Conservation (phyloP, 2,113 vertebrate genomes). For the Dipodomys spectabilis region DNA sequence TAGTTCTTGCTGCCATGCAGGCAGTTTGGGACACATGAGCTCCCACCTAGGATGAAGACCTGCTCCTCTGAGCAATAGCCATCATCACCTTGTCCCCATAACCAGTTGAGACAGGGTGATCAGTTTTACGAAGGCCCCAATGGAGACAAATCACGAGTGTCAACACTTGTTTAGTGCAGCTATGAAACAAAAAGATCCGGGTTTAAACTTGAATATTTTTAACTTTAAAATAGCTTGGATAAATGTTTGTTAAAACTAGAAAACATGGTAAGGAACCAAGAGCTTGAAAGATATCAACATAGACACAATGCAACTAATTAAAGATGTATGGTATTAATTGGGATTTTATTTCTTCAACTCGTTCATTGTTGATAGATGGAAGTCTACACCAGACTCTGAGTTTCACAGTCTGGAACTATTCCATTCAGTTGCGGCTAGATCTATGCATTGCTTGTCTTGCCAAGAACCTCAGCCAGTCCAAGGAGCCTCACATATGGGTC, state of each 20-base stretch:
- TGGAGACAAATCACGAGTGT: fast-evolving
- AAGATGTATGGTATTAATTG: conserved; percentile 58
- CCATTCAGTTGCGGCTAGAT: conserved; percentile 52
- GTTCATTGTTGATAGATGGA: conserved; percentile 53
- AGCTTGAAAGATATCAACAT: conserved; percentile 34
- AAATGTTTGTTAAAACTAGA: conserved; percentile 31
- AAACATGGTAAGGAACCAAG: conserved; percentile 37
- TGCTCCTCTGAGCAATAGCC: not conserved
- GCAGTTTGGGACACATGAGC: not conserved
- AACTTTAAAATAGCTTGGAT: conserved; percentile 39
- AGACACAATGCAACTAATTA: conserved; percentile 13
- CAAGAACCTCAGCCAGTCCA: conserved; percentile 64
- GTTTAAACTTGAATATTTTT: not conserved
- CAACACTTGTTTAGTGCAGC: not conserved
- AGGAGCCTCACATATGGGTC: conserved; percentile 49
- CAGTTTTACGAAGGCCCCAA: not conserved
- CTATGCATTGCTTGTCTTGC: conserved; percentile 42
- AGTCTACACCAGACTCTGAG: conserved; percentile 38
- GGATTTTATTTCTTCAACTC: conserved; percentile 58
- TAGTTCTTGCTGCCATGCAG: not conserved
- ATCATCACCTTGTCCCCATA: fast-evolving
- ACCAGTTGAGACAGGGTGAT: not conserved
- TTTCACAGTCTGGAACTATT: conserved; percentile 47
- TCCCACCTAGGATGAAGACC: too few relatives aligned
- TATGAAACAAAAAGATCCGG: not conserved